Percentiles rank a stretch among this genome's conserved stretches.
phyloP scores from a whole-genome alignment of 2,113 vertebrate genomes.

The Psilopogon haemacephalus region DNA sequence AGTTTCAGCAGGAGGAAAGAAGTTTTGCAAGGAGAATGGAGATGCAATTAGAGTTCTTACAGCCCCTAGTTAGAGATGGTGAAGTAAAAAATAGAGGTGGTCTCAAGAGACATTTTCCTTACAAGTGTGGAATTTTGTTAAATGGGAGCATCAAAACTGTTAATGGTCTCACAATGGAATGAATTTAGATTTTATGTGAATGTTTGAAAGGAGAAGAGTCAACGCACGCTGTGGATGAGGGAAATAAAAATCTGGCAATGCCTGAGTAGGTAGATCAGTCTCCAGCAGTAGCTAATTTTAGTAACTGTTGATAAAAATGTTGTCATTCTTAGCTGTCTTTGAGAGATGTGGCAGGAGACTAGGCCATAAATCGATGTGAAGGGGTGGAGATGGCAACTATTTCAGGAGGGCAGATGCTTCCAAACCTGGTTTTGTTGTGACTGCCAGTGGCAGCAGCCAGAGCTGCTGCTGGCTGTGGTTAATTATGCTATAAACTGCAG shows the following conservation, averaged over 20 bases:
- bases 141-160: background rate
- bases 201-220: background rate
- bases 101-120: background rate
- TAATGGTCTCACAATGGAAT: background rate
- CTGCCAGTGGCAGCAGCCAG: background rate
- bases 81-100: background rate
- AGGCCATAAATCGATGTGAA: background rate
- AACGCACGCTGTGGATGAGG: background rate
- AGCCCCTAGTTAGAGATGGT: background rate
- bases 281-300: background rate
- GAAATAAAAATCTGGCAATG: background rate
- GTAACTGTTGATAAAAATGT: background rate
- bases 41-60: background rate
- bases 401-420: background rate
- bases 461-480: background rate
- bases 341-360: background rate
- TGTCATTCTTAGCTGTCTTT: background rate
- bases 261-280: rapidly evolving
- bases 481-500: background rate
- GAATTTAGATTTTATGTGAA: background rate
- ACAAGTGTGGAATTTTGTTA: background rate
- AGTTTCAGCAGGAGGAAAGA: background rate
- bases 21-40: background rate
- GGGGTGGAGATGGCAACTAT: background rate
- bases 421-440: background rate